phyloP scores from a whole-genome alignment of 2,113 vertebrate genomes.

The Orthonyx spaldingii region DNA sequence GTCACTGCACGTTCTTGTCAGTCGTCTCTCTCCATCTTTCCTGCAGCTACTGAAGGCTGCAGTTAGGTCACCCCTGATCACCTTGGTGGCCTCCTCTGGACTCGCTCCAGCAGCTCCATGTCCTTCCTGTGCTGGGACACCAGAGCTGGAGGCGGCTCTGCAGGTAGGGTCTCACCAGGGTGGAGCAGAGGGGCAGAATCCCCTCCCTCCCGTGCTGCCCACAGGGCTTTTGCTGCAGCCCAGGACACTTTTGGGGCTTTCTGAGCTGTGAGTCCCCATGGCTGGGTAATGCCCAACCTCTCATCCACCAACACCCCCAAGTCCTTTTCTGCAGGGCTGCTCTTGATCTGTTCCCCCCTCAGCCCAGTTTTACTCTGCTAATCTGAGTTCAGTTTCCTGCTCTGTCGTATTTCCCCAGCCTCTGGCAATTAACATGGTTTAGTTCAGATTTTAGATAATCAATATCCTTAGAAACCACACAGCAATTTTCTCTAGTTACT shows the following conservation, averaged over 20 bases:
- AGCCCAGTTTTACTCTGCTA: neutral
- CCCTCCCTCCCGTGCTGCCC: neutral
- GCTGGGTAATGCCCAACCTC: neutral
- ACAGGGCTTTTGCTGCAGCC: neutral
- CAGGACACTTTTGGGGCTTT: neutral
- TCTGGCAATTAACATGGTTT: neutral
- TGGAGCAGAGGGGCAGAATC: neutral
- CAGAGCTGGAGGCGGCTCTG: neutral
- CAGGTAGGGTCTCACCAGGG: neutral
- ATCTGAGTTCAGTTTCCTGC: neutral
- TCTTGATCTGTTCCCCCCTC: neutral
- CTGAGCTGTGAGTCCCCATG: neutral
- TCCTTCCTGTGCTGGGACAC: neutral
- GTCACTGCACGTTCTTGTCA: neutral
- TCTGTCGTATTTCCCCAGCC: neutral
- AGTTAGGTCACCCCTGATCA: neutral
- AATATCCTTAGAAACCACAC: neutral
- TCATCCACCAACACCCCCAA: neutral
- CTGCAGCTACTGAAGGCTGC: neutral
- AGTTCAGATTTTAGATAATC: neutral
- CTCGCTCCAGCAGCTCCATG: neutral
- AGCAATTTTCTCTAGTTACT: neutral
- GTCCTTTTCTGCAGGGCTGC: neutral
- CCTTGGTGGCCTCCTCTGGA: neutral
- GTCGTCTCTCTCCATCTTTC: neutral